Conservation (phyloP, 2,797 vertebrate genomes). For the Monodelphis domestica region DNA sequence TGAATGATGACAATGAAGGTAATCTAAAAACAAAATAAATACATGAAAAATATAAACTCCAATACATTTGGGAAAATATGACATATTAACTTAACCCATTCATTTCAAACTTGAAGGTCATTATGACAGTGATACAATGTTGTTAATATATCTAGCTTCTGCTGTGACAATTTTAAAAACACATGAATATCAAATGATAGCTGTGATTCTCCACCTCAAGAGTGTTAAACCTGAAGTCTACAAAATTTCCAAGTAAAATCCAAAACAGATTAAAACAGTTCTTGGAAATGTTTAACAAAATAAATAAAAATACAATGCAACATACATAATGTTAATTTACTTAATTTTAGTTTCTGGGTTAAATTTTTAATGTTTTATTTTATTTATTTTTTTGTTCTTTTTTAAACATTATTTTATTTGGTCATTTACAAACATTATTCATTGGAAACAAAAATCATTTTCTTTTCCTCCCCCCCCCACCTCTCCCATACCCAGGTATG, state of each 20-base stretch:
- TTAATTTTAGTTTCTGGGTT: background rate
- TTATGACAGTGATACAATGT: background rate
- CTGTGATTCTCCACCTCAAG: background rate
- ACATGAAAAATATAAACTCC: background rate
- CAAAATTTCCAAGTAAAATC: background rate
- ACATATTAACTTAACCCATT: background rate
- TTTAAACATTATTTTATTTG: too few species aligned
- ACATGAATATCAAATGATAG: background rate
- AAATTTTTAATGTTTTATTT: background rate
- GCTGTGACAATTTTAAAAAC: background rate
- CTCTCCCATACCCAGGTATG: too few species aligned
- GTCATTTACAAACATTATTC: too few species aligned
- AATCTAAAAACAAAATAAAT: background rate
- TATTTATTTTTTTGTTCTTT: too few species aligned
- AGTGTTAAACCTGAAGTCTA: background rate
- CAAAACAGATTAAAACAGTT: background rate
- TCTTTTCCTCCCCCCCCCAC: too few species aligned
- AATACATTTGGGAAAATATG: background rate
- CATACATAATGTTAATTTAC: background rate
- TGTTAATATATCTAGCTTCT: background rate
- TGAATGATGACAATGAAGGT: too few species aligned
- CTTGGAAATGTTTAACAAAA: background rate
- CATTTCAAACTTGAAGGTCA: background rate
- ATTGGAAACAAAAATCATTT: too few species aligned
- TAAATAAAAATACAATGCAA: background rate